Base-by-base conservation (phyloP, 2,888 invertebrate species). In the Leptopterna dolabrata region DNA sequence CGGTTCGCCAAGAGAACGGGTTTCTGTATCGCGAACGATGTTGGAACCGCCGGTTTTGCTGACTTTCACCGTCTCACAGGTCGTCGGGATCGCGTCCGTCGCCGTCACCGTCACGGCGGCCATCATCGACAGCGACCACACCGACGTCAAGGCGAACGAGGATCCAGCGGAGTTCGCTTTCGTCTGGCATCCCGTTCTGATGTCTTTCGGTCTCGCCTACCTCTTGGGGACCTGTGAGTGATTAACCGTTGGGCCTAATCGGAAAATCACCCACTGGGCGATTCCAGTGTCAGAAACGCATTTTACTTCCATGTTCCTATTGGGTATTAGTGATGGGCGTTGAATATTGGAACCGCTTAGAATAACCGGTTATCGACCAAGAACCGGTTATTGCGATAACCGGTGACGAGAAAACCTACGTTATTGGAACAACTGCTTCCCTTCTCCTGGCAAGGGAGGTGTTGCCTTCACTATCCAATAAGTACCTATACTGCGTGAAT, bases 221-320 rank as follows among this genome's bases (percentile, higher is more conserved):
- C 30, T 86, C 36, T 86, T 86, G 14, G 78, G 86, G 13, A 24
- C 16, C 24, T 45, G 86, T 86, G 36, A 86, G 86, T 36, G 36
- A 36, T 36, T 2, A 36, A 36, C 7, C 36, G 36, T n/a, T n/a
- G n/a, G n/a, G n/a, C n/a, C n/a, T n/a, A n/a, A n/a, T n/a, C n/a
- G n/a, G n/a, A n/a, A n/a, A n/a, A n/a, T n/a, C n/a, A n/a, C n/a
- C n/a, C n/a, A n/a, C n/a, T n/a, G n/a, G n/a, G n/a, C n/a, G n/a
- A n/a, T n/a, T n/a, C n/a, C n/a, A n/a, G n/a, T n/a, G n/a, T n/a
- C n/a, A n/a, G n/a, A n/a, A n/a, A n/a, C n/a, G n/a, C n/a, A n/a
- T n/a, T n/a, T n/a, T n/a, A n/a, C n/a, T n/a, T n/a, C 13, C 11
- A 47, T 13, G 14, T 13, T 47, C 47, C 11, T 47, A 13, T 14